Base-by-base conservation (phyloP, 2,113 vertebrate species). In the Pseudolaguvia tuberculata region DNA sequence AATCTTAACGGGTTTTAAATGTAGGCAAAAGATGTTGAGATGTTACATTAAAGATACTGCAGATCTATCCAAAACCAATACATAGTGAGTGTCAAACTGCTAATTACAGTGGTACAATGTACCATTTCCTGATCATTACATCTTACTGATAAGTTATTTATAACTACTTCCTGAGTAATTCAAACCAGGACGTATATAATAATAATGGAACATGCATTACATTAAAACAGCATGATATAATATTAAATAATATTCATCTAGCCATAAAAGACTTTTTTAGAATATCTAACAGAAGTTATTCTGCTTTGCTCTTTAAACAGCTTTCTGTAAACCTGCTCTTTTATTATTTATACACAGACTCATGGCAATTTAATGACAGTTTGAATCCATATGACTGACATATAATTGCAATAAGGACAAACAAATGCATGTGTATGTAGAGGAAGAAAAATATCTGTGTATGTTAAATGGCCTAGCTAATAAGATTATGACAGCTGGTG, bases 401-500 rank as follows among this genome's bases (percentile, higher is more conserved):
- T 57, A 18, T 13, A 75, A 13, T 18, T 63, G 88, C 86, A 80
- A 84, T 87, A 88, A 85, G 87, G 85, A 90, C 83, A 85, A 83
- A 21, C 0, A 83, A 68, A 84, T 81, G 78, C 73, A 65, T 86
- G 86, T 86, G 86, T 83, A 84, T 78, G 42, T 45, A 82, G 84
- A 76, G 80, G 25, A 78, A 70, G 45, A 39, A 55, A 58, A 59
- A 50, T 59, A 27, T 29, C 35, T 42, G 55, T 61, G 66, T 29
- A 18, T 48, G 58, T 56, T 61, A 65, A 83, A 89, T 91, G 90
- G 88, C 84, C 80, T 83, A 89, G 88, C 89, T 92, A 90, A 94
- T 93, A 92, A 92, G 92, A 86, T 93, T 92, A 92, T 92, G 91
- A 92, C 91, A 91, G 90, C 86, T 89, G 86, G 82, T 84, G 74